These are phyloP conservation scores for Brachyrhaphis roseni DNA, from an alignment of 2,797 vertebrate species.

Conservation along the genomic window DNA sequence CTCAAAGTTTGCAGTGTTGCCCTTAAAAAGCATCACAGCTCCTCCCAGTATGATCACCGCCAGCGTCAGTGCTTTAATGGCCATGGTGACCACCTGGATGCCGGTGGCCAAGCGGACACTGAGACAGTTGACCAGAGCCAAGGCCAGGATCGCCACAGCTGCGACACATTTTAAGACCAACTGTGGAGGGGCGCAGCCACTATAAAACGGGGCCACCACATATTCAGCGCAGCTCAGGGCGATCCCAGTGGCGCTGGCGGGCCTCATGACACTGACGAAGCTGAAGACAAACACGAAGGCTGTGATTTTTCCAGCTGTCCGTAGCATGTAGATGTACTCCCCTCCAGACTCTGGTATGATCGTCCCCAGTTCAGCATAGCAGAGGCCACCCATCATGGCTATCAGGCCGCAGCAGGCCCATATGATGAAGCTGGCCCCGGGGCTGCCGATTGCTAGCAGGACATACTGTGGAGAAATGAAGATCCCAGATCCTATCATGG, in stretches of 20 bases:
- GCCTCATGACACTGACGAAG: conserved; percentile 81
- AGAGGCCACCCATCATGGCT: conserved; percentile 81
- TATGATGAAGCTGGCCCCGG: conserved; percentile 83
- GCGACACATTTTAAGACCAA: conserved; percentile 73
- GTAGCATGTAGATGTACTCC: conserved; percentile 87
- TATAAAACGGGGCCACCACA: conserved; percentile 79
- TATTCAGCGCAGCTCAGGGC: conserved; percentile 85
- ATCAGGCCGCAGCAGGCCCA: conserved; percentile 84
- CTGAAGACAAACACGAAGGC: conserved; percentile 84
- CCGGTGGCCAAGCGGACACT: conserved; percentile 77
- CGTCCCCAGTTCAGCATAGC: conserved; percentile 87
- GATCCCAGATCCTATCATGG: conserved; percentile 88
- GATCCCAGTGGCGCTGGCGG: conserved; percentile 79
- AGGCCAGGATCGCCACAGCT: conserved; percentile 78
- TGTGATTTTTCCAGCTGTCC: conserved; percentile 80
- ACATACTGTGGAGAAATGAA: conserved; percentile 88
- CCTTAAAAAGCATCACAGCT: conserved; percentile 75
- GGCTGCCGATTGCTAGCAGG: conserved; percentile 82
- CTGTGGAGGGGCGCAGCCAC: conserved; percentile 72
- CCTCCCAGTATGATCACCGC: conserved; percentile 79
- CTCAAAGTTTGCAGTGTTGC: conserved; percentile 74
- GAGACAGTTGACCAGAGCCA: conserved; percentile 82
- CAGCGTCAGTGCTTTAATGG: conserved; percentile 80
- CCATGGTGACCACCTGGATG: conserved; percentile 82
- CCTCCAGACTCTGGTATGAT: conserved; percentile 86